Percentiles rank a stretch among this genome's conserved stretches.
Evolutionary conservation across 2,113 vertebrate genomes (phyloP).

Genomic region (Arothron firmamentum): DNA sequence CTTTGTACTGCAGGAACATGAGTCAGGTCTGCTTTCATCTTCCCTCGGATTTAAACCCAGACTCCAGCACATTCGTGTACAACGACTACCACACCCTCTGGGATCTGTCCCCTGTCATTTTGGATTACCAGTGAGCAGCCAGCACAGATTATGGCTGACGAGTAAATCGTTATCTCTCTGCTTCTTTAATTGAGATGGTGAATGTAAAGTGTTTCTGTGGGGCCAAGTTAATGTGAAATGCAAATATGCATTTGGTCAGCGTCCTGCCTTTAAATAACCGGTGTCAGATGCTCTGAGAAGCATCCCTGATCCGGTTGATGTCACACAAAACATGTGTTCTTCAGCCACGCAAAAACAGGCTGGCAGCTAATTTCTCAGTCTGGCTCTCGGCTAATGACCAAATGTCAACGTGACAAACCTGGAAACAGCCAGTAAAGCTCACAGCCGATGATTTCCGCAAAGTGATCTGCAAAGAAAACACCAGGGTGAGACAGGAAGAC

Average conservation of each 20-base stretch:
- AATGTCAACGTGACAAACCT: constrained; percentile 63
- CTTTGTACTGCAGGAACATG: too few relatives aligned
- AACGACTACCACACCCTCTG: not conserved
- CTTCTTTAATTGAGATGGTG: constrained; percentile 17
- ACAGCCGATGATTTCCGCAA: too few relatives aligned
- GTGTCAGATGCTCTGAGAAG: too few relatives aligned
- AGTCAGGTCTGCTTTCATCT: not conserved
- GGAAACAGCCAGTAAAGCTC: constrained; percentile 49
- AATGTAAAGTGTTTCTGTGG: not conserved
- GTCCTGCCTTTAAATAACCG: too few relatives aligned
- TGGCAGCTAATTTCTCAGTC: constrained; percentile 56
- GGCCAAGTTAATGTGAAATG: not conserved
- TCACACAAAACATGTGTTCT: too few relatives aligned
- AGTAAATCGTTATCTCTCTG: constrained; percentile 4
- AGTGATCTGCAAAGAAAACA: too few relatives aligned
- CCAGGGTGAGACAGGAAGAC: too few relatives aligned
- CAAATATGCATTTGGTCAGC: not conserved
- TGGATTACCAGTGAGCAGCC: constrained; percentile 38
- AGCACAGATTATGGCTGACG: constrained; percentile 25
- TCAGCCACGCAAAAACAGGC: not conserved
- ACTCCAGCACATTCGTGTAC: not conserved
- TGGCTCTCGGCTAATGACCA: constrained; percentile 61
- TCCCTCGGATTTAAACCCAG: not conserved
- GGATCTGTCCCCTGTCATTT: constrained; percentile 7
- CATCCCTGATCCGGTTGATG: too few relatives aligned